Base-by-base conservation (phyloP, 2,797 vertebrate species). In the Propithecus deckenii region DNA sequence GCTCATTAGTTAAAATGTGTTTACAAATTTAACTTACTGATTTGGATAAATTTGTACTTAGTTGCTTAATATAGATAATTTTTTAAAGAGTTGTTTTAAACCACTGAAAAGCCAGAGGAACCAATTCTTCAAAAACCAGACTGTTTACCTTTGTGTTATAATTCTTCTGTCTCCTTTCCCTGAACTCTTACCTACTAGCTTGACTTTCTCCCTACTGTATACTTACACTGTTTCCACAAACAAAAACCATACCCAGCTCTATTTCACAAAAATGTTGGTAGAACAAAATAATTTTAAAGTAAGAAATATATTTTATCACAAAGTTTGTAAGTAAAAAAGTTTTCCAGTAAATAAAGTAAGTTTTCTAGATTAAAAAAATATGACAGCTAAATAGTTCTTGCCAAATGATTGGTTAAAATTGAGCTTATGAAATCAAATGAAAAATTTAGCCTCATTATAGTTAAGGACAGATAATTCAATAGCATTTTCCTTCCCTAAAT, bases 401-500 rank as follows among this genome's bases (percentile, higher is more conserved):
- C 14, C 46, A 79, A 86, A 80, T 91, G 18, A 65, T 30, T 83
- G 7, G 32, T 65, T 89, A 88, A 81, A 52, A 84, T 50, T 71
- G 95, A 10, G 25, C 0, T 91, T 79, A 74, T 22, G 30, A 86
- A 92, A 80, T 94, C 1, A n/a, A 79, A 78, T 74, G 43, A 93
- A 89, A 80, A 41, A n/a, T 65, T 43, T 84, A 84, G 57, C 38
- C 23, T 23, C 55, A 48, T 79, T 85, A 72, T 41, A 91, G 13
- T 59, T 83, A 65, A 11, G 87, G 5, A 87, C 48, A 92, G 92
- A 86, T 72, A 20, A 55, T 63, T 96, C 35, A 69, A 91, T n/a
- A 75, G 41, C 28, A 92, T 95, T 88, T 65, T 86, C 28, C 46
- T 93, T 18, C 6, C 46, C 61, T 81, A 94, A 69, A 91, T 91